Conservation (phyloP, 2,888 invertebrate genomes). For the Tachina lurida region DNA sequence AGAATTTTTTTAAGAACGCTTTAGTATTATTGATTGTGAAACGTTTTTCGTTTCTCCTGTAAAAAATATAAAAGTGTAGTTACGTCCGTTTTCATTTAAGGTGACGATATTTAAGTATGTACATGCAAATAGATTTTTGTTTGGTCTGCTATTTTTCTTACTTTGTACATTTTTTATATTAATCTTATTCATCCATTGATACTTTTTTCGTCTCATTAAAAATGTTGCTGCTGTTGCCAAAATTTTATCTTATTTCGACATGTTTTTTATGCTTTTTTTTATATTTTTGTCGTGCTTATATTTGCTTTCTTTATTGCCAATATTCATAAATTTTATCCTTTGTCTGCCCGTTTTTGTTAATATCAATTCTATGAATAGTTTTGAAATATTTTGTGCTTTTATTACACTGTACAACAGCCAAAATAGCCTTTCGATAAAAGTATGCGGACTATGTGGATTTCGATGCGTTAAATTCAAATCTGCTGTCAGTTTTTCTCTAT, state of each 20-base stretch:
- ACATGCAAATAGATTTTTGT: constrained; percentile 49
- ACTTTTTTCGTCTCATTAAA: constrained; percentile 43
- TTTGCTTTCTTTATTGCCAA: constrained; percentile 55
- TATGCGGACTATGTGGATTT: no score
- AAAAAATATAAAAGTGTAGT: no score
- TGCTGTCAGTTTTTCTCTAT: no score
- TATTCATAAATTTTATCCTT: constrained; percentile 69
- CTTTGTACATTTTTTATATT: constrained; percentile 20
- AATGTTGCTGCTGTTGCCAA: constrained; percentile 66
- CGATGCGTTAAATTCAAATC: no score
- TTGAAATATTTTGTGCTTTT: constrained; percentile 21
- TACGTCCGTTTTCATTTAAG: no score
- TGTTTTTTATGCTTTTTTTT: constrained; percentile 18
- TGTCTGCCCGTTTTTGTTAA: constrained; percentile 50
- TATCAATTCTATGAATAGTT: constrained; percentile 57
- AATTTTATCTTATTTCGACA: constrained; percentile 38
- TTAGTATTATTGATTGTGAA: no score
- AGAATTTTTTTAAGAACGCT: no score
- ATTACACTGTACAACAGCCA: no score
- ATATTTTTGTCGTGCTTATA: constrained; percentile 38
- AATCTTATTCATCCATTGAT: constrained; percentile 51
- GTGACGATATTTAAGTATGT: no score
- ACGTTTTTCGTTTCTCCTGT: no score
- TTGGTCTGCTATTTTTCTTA: constrained; percentile 63
- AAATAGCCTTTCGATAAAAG: no score